These are phyloP conservation scores for Anisognathus igniventris DNA, from an alignment of 2,797 vertebrate genomes.

Conservation along the genomic window DNA sequence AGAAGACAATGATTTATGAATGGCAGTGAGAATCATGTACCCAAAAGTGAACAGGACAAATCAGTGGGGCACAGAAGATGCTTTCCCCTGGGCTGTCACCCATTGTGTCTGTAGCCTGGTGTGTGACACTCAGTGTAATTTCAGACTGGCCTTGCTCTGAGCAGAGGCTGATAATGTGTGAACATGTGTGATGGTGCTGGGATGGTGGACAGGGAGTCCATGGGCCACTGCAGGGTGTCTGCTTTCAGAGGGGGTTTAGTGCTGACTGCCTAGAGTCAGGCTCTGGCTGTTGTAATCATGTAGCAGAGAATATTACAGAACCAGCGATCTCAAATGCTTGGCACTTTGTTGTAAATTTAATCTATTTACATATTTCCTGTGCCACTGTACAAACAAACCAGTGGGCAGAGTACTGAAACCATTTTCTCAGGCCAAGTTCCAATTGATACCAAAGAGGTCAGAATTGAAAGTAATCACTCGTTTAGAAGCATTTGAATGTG, in stretches of 20 bases:
- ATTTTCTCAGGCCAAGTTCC: slow-evolving; percentile 36
- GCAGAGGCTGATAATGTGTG: background rate
- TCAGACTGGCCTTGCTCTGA: background rate
- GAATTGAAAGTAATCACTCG: background rate
- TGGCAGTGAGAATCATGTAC: background rate
- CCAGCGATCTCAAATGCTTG: background rate
- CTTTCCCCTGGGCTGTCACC: background rate
- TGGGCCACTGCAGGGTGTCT: background rate
- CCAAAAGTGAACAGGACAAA: background rate
- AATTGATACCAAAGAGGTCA: slow-evolving; percentile 12
- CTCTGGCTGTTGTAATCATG: background rate
- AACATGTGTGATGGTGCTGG: background rate
- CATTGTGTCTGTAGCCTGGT: background rate
- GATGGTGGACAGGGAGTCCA: background rate
- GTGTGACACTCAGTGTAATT: background rate
- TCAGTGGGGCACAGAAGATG: background rate
- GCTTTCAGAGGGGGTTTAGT: background rate
- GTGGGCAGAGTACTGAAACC: background rate
- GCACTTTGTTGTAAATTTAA: slow-evolving; percentile 24
- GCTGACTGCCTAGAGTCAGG: background rate
- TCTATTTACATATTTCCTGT: slow-evolving; percentile 43
- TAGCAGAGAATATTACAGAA: background rate
- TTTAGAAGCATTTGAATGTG: slow-evolving; percentile 30
- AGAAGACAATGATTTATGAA: background rate
- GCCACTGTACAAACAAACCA: slow-evolving; percentile 23